A percentile compares a stretch with the other conserved stretches of the same genome.
Conservation (phyloP, 2,888 invertebrate species). For the Glyphotaelius pellucidus region DNA sequence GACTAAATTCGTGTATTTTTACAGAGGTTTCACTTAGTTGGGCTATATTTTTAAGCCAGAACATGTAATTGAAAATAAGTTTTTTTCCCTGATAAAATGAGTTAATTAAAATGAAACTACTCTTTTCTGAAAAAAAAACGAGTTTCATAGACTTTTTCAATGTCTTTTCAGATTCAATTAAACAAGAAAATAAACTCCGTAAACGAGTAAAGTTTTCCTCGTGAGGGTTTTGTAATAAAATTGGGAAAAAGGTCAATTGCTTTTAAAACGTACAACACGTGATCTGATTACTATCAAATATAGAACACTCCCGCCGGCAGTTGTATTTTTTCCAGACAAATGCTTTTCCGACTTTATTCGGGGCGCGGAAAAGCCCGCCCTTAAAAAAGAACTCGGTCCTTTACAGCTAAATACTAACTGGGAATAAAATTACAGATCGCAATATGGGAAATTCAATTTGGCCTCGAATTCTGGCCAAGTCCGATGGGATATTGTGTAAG, state of each 20-base stretch:
- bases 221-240: neutral
- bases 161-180: neutral
- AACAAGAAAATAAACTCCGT: neutral
- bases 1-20: too few species aligned
- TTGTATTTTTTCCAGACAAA: constrained; percentile 24
- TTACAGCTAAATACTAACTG: constrained; percentile 45
- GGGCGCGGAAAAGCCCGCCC: neutral
- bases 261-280: constrained; percentile 39
- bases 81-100: too few species aligned
- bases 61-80: too few species aligned
- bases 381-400: constrained; percentile 42
- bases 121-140: too few species aligned
- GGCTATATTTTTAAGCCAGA: too few species aligned
- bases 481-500: constrained; percentile 49
- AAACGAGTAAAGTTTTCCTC: neutral
- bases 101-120: too few species aligned
- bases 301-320: constrained; percentile 7
- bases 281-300: constrained; percentile 38
- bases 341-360: constrained; percentile 7
- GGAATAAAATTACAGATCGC: constrained; percentile 54
- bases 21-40: too few species aligned
- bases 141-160: neutral
- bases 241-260: constrained; percentile 35
- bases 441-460: constrained; percentile 55
- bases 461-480: constrained; percentile 47